These are phyloP conservation scores for Labia minor DNA, from an alignment of 2,888 invertebrate species.

Conservation along the genomic window DNA sequence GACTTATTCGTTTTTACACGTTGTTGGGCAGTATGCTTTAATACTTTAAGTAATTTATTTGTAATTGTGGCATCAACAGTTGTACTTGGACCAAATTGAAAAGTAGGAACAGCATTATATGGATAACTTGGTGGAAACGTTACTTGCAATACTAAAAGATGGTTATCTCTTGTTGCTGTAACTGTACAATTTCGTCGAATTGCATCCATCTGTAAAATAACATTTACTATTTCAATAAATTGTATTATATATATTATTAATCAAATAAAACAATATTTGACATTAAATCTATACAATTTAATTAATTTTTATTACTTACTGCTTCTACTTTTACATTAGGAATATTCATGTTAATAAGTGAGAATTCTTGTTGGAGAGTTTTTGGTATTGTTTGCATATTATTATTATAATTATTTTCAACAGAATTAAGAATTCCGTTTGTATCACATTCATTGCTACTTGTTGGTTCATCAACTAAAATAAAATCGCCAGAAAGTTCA, in stretches of 20 bases:
- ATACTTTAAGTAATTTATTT: constrained; percentile 60
- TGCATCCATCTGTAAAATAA: constrained; percentile 43
- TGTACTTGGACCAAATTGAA: constrained; percentile 55
- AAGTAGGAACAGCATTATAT: constrained; percentile 50
- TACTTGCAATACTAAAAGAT: constrained; percentile 47
- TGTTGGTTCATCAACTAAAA: not conserved
- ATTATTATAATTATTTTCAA: constrained; percentile 22
- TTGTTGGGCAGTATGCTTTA: constrained; percentile 69
- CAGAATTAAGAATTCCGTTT: constrained; percentile 21
- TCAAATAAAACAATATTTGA: not conserved
- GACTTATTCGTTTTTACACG: constrained; percentile 75
- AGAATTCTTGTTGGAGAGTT: constrained; percentile 63
- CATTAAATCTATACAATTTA: too few species aligned
- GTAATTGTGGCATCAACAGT: constrained; percentile 60
- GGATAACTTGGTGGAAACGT: constrained; percentile 67
- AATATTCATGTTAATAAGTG: constrained; percentile 61
- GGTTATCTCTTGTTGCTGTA: constrained; percentile 43
- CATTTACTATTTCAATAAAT: not conserved
- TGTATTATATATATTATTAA: too few species aligned
- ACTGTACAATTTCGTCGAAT: constrained; percentile 47
- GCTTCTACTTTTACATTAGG: constrained; percentile 51
- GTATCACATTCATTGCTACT: constrained; percentile 19
- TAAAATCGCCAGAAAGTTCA: not conserved
- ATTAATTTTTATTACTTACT: constrained; percentile 30
- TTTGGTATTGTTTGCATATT: constrained; percentile 41